phyloP scores from a whole-genome alignment of 2,888 invertebrate genomes.

The Pyrocoelia pectoralis region DNA sequence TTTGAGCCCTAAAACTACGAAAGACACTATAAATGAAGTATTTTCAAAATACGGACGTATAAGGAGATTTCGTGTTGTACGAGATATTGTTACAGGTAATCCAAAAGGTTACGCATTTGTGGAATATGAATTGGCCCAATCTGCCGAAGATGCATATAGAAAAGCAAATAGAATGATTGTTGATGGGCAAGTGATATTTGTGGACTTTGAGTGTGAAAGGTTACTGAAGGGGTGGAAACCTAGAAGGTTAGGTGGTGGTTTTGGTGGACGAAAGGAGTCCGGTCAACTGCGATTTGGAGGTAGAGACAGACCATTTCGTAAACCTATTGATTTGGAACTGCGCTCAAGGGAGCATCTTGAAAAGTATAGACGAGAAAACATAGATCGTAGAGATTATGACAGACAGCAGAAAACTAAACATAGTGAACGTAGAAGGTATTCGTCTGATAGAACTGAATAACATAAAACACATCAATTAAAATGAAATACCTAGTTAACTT shows the following conservation, averaged over 20 bases:
- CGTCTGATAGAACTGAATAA: neutral
- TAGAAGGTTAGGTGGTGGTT: constrained; percentile 85
- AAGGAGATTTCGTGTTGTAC: constrained; percentile 69
- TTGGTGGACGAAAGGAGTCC: constrained; percentile 85
- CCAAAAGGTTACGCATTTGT: constrained; percentile 87
- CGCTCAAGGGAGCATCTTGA: constrained; percentile 42
- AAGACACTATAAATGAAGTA: constrained; percentile 64
- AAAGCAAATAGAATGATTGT: constrained; percentile 68
- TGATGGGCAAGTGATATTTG: constrained; percentile 75
- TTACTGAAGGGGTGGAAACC: constrained; percentile 82
- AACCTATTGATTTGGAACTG: constrained; percentile 63
- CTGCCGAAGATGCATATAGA: constrained; percentile 69
- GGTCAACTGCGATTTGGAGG: constrained; percentile 91
- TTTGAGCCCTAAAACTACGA: constrained; percentile 73
- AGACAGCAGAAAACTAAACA: neutral
- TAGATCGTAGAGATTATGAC: neutral
- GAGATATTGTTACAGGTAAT: constrained; percentile 83
- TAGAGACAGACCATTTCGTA: constrained; percentile 77
- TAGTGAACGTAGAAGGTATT: neutral
- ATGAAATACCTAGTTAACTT: too few species aligned
- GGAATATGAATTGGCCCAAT: constrained; percentile 72
- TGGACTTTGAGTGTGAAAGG: constrained; percentile 80
- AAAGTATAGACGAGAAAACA: neutral
- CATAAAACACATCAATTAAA: too few species aligned
- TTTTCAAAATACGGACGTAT: constrained; percentile 74